phyloP scores from a whole-genome alignment of 2,797 vertebrate genomes.

The Helarctos malayanus region DNA sequence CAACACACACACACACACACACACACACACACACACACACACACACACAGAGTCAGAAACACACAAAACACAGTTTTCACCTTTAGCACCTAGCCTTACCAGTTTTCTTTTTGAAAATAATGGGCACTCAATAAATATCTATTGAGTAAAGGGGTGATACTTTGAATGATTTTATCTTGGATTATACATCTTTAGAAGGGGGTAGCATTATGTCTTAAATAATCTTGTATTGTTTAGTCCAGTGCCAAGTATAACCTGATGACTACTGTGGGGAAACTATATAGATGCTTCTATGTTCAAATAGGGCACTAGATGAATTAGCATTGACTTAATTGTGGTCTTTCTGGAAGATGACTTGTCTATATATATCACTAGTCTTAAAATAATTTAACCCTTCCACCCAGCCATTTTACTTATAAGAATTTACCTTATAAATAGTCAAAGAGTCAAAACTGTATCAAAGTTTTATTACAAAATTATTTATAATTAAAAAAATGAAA shows the following conservation, averaged over 20 bases:
- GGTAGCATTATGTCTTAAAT: background rate
- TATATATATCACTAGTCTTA: background rate
- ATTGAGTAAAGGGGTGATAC: background rate
- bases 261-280: background rate
- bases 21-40: background rate
- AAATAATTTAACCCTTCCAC: background rate
- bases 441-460: background rate
- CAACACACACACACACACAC: background rate
- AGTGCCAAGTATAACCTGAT: background rate
- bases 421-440: constrained; percentile 35
- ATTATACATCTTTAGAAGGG: background rate
- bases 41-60: background rate
- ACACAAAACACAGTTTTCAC: background rate
- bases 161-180: background rate
- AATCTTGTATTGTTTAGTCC: background rate
- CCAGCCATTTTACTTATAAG: background rate
- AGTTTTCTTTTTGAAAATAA: background rate
- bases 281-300: background rate
- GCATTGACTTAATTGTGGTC: background rate
- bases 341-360: background rate
- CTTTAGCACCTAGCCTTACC: background rate
- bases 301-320: background rate
- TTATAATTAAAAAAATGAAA: constrained; percentile 13
- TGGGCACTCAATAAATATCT: background rate
- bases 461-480: background rate